Percentiles rank a stretch among this genome's conserved stretches.
These are phyloP conservation scores for Folsomia candida DNA, from an alignment of 2,888 invertebrate genomes.

Conservation along the genomic window DNA sequence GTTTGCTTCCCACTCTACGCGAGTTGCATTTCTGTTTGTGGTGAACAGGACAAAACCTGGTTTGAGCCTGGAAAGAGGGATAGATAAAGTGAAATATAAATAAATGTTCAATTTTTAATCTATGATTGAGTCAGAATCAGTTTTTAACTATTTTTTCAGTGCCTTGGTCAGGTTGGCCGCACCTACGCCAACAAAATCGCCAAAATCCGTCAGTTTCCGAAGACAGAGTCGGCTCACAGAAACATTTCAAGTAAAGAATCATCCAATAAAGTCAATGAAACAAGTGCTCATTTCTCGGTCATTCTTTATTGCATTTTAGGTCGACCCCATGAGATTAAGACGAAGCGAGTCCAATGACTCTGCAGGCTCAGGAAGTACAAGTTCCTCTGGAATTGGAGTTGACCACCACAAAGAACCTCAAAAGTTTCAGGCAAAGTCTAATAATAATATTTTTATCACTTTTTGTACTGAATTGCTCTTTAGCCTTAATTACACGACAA, in stretches of 20 bases:
- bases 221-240: slow-evolving; percentile 49
- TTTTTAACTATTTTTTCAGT: too few species aligned
- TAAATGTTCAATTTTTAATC: too few species aligned
- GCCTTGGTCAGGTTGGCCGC: slow-evolving; percentile 56
- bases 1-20: too few species aligned
- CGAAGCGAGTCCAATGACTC: slow-evolving; percentile 47
- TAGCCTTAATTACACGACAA: too few species aligned
- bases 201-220: slow-evolving; percentile 51
- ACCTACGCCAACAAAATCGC: slow-evolving; percentile 45
- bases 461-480: not conserved
- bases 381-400: slow-evolving; percentile 42
- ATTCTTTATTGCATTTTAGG: slow-evolving; percentile 18
- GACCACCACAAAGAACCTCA: slow-evolving; percentile 38
- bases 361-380: slow-evolving; percentile 28
- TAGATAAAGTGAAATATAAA: too few species aligned
- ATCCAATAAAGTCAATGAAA: not conserved
- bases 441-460: not conserved
- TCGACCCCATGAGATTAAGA: slow-evolving; percentile 39
- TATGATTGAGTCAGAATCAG: slow-evolving; percentile 52
- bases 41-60: too few species aligned
- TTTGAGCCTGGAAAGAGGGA: too few species aligned
- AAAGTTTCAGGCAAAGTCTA: slow-evolving; percentile 45
- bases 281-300: not conserved
- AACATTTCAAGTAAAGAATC: slow-evolving; percentile 28
- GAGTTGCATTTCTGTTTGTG: too few species aligned